Percentiles rank a stretch among this genome's conserved stretches.
phyloP scores from a whole-genome alignment of 2,113 vertebrate genomes.

The Aegotheles bennettii region DNA sequence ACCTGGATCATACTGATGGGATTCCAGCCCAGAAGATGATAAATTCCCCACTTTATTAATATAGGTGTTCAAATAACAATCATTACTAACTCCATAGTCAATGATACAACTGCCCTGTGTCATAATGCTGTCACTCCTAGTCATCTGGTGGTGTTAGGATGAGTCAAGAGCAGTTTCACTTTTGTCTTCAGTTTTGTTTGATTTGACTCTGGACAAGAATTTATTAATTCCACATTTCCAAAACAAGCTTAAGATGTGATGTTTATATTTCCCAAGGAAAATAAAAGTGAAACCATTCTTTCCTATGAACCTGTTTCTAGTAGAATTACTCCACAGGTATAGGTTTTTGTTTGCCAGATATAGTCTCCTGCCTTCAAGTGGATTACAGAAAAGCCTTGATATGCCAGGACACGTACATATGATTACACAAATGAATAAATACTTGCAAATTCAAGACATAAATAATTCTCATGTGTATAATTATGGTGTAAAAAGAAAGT shows the following conservation, averaged over 20 bases:
- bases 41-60: neutral
- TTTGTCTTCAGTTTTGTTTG: neutral
- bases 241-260: neutral
- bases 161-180: neutral
- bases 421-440: neutral
- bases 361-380: neutral
- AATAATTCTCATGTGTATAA: neutral
- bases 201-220: neutral
- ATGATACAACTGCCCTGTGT: neutral
- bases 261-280: neutral
- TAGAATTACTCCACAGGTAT: neutral
- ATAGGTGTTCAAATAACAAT: fast-evolving
- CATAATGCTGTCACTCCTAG: neutral
- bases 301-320: neutral
- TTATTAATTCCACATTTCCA: neutral
- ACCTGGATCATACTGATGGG: neutral
- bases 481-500: neutral
- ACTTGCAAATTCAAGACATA: neutral
- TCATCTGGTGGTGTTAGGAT: neutral
- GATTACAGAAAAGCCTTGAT: neutral
- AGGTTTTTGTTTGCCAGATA: neutral
- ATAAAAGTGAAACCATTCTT: neutral
- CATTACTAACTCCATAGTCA: neutral
- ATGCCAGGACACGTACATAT: fast-evolving
- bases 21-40: neutral